These are phyloP conservation scores for Girardinus metallicus DNA, from an alignment of 2,797 vertebrate genomes.

Conservation along the genomic window DNA sequence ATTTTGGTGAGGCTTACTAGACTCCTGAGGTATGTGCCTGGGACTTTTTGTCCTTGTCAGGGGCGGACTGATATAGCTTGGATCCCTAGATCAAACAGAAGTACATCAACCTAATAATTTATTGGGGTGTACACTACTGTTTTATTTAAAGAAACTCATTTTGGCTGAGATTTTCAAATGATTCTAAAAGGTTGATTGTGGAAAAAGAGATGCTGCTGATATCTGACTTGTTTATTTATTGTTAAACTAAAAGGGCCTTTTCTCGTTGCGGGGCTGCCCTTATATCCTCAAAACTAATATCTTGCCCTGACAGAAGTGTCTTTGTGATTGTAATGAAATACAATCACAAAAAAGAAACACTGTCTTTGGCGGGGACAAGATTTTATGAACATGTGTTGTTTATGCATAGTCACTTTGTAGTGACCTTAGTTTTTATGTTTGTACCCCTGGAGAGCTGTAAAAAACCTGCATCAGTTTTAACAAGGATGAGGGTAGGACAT, in stretches of 20 bases:
- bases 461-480: conserved; percentile 20
- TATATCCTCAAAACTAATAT: conserved; percentile 39
- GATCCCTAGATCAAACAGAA: background rate
- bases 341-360: conserved; percentile 18
- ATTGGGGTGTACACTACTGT: background rate
- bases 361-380: conserved; percentile 23
- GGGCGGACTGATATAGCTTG: conserved; percentile 23
- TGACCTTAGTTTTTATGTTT: conserved; percentile 38
- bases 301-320: conserved; percentile 30
- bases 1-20: conserved; percentile 36
- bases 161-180: conserved; percentile 18
- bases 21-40: conserved; percentile 23
- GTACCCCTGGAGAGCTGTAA: conserved; percentile 42
- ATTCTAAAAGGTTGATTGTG: conserved; percentile 7
- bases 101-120: background rate
- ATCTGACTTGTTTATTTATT: conserved; percentile 46
- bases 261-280: conserved; percentile 31
- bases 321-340: conserved; percentile 34
- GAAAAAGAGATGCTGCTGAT: conserved; percentile 1
- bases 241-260: conserved; percentile 45
- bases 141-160: conserved; percentile 17
- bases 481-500: background rate
- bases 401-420: conserved; percentile 60
- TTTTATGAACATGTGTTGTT: conserved; percentile 49
- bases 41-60: conserved; percentile 34